Evolutionary conservation across 2,113 vertebrate species (phyloP).

Genomic region (Uropsilus gracilis): DNA sequence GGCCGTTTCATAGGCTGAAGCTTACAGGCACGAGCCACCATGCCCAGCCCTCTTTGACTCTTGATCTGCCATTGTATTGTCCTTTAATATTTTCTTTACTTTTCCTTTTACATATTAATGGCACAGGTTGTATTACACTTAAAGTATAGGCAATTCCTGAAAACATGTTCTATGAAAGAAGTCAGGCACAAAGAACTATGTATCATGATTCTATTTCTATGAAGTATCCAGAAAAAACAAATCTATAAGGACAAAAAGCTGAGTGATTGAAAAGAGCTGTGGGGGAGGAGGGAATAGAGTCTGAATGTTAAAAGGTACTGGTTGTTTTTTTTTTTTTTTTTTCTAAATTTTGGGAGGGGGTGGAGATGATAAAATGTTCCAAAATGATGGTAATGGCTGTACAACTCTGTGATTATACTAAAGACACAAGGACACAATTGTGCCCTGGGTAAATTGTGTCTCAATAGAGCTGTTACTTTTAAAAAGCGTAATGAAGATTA

Average conservation of each 20-base stretch:
- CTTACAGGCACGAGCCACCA: too few relatives aligned
- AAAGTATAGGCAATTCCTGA: background rate
- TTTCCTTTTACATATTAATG: slow-evolving; percentile 15
- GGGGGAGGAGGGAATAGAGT: background rate
- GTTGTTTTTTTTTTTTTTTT: too few relatives aligned
- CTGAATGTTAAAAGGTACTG: background rate
- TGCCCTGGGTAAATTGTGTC: background rate
- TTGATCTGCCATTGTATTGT: background rate
- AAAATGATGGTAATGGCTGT: background rate
- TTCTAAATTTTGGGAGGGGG: fast-evolving
- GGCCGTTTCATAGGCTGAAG: too few relatives aligned
- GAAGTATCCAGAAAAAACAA: background rate
- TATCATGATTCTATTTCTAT: too few relatives aligned
- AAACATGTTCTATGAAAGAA: slow-evolving; percentile 9
- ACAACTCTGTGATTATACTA: background rate
- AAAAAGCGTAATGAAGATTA: background rate
- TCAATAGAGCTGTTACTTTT: background rate
- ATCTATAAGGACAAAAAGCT: background rate
- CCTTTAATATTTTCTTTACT: background rate
- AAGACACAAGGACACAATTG: background rate
- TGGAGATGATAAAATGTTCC: background rate
- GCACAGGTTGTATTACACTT: background rate
- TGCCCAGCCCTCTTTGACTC: too few relatives aligned
- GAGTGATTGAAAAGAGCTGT: background rate
- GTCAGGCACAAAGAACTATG: background rate